Conservation (phyloP, 1,140 invertebrate genomes). For the Scylla paramamosain region DNA sequence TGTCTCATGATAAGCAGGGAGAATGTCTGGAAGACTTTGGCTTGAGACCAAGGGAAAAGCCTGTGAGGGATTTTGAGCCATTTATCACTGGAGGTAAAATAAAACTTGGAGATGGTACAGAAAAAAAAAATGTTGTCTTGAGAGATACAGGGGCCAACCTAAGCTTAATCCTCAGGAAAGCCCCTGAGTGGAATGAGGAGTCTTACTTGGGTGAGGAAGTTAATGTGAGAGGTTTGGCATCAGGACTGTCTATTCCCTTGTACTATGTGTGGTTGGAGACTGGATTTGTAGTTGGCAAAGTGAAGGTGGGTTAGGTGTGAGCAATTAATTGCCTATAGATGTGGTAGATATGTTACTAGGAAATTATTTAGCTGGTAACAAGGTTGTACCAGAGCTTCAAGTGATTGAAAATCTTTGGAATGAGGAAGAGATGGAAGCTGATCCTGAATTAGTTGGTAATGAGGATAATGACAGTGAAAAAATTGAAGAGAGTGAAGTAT, state of each 20-base stretch:
- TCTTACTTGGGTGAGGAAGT: constrained; percentile 14
- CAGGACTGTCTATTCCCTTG: background rate
- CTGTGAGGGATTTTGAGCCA: background rate
- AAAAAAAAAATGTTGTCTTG: background rate
- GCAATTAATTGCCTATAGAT: background rate
- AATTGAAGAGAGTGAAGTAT: background rate
- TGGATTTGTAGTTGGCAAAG: background rate
- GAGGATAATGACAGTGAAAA: background rate
- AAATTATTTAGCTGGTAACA: background rate
- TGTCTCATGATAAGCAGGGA: too few relatives aligned
- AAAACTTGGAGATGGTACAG: background rate
- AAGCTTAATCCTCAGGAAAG: background rate
- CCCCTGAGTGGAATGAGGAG: background rate
- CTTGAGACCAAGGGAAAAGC: background rate
- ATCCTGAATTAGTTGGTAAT: background rate
- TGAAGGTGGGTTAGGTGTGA: background rate
- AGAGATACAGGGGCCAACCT: constrained; percentile 25
- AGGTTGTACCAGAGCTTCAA: background rate
- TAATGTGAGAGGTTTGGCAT: background rate
- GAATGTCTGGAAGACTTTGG: too few relatives aligned
- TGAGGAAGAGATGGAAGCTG: background rate
- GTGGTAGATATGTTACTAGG: background rate
- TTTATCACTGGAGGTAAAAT: background rate
- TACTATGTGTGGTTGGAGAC: background rate
- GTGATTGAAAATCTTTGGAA: background rate